Evolutionary conservation across 2,888 invertebrate genomes (phyloP).

Genomic region (Cactoblastis cactorum): DNA sequence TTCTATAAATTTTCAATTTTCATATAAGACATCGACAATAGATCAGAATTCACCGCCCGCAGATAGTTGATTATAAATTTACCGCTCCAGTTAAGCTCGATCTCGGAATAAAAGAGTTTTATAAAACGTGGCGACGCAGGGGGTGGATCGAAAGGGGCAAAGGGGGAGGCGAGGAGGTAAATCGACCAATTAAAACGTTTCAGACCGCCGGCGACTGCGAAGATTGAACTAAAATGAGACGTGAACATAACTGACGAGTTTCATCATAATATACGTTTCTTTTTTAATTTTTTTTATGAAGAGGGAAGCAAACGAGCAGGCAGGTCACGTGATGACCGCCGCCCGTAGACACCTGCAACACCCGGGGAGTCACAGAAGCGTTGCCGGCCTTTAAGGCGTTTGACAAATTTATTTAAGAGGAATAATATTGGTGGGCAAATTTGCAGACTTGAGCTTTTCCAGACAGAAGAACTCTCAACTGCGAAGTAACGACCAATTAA

Average conservation of each 20-base stretch:
- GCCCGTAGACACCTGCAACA: too few species aligned
- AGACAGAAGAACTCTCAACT: not conserved
- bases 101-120: slow-evolving; percentile 7
- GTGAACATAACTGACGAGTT: not conserved
- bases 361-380: too few species aligned
- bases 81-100: slow-evolving; percentile 6
- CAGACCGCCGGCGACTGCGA: not conserved
- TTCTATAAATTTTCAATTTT: not conserved
- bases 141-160: not conserved
- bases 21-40: not conserved
- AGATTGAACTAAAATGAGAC: not conserved
- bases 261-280: not conserved
- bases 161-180: not conserved
- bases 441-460: not conserved
- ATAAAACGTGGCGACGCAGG: not conserved
- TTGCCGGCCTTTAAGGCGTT: too few species aligned
- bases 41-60: not conserved
- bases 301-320: too few species aligned
- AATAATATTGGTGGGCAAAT: not conserved
- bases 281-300: too few species aligned
- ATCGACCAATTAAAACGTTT: slow-evolving; percentile 11
- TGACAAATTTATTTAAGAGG: too few species aligned
- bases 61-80: not conserved
- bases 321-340: too few species aligned
- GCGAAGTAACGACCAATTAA: not conserved